These are phyloP conservation scores for Melanostoma scalare DNA, from an alignment of 2,888 invertebrate genomes.

Conservation along the genomic window DNA sequence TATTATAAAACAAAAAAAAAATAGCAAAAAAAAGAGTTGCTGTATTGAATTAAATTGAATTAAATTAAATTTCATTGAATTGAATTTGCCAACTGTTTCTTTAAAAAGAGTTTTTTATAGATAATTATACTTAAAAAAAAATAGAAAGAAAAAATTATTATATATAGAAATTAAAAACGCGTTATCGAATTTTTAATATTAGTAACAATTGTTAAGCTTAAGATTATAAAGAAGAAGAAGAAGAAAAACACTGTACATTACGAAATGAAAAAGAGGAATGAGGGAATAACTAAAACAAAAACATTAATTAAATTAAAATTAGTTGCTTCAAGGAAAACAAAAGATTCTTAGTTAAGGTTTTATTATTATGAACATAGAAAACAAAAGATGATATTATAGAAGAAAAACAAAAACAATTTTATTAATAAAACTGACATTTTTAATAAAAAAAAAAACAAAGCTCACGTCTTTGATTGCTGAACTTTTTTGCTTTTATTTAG, in stretches of 20 bases:
- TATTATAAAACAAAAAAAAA: slow-evolving; percentile 20
- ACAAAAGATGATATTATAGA: slow-evolving; percentile 59
- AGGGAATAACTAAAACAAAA: not conserved
- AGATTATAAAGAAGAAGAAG: slow-evolving; percentile 33
- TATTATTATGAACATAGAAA: slow-evolving; percentile 62
- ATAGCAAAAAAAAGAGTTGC: slow-evolving; percentile 10
- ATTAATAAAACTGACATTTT: slow-evolving; percentile 66
- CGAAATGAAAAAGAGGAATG: too few species aligned
- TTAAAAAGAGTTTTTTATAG: slow-evolving; percentile 15
- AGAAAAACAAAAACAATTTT: slow-evolving; percentile 58
- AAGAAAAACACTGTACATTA: slow-evolving; percentile 59
- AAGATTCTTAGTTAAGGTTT: slow-evolving; percentile 56
- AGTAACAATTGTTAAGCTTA: slow-evolving; percentile 67
- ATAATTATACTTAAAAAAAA: slow-evolving; percentile 13
- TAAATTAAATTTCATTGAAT: slow-evolving; percentile 38
- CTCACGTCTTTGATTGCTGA: too few species aligned
- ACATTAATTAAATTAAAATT: slow-evolving; percentile 54
- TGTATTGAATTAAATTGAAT: slow-evolving; percentile 21
- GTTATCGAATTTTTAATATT: slow-evolving; percentile 71
- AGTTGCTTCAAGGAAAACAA: slow-evolving; percentile 58
- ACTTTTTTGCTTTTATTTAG: too few species aligned
- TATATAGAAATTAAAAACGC: slow-evolving; percentile 47
- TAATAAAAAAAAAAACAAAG: slow-evolving; percentile 49
- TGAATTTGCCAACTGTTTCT: slow-evolving; percentile 65
- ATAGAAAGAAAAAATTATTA: slow-evolving; percentile 5